Evolutionary conservation across 2,888 invertebrate genomes (phyloP), one percentile per base, ranked within the genome.

Genomic region (Plagodis pulveraria): DNA sequence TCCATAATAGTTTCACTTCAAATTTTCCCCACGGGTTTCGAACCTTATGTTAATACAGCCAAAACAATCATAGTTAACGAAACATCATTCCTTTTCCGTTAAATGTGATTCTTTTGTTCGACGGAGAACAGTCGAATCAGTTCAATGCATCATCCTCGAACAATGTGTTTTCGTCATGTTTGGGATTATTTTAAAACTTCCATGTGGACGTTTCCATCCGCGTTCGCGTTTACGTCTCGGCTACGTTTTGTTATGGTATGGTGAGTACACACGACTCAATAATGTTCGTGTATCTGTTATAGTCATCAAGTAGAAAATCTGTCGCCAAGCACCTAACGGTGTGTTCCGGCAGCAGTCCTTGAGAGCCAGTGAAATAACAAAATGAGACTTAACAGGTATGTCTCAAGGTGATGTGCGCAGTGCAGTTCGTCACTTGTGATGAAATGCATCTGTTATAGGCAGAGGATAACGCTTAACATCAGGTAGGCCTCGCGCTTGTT

Each of bases 101-200:
- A 84, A 89, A 86, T 81, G 81, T 84, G 38, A 88, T 91, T 89
- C 89, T 88, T 91, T 92, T 91, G 91, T 91, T 91, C 40, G 40
- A 10, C 5, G 10, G 9, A 40, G 80, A 88, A 84, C 86, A 86
- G 80, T 78, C 84, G 86, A 90, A 91, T 91, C 89, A 89, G 87
- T 78, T 79, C 81, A 84, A 66, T 90, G 86, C 83, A 90, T 91
- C 91, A 89, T 88, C 84, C 84, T 83, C 75, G 80, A 88, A 89
- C 88, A 89, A 89, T 89, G 83, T 87, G 82, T 89, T 90, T 89
- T 87, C 89, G 87, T 86, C 89, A 81, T 81, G 83, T 86, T 82
- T 76, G 75, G 78, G 74, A 60, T 56, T 56, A 55, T 60, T 56
- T 56, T 52, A 56, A 60, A 55, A 59, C 44, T 45, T 81, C 32